Evolutionary conservation across 2,888 invertebrate genomes (phyloP).

Genomic region (Philhelius pedissequus): DNA sequence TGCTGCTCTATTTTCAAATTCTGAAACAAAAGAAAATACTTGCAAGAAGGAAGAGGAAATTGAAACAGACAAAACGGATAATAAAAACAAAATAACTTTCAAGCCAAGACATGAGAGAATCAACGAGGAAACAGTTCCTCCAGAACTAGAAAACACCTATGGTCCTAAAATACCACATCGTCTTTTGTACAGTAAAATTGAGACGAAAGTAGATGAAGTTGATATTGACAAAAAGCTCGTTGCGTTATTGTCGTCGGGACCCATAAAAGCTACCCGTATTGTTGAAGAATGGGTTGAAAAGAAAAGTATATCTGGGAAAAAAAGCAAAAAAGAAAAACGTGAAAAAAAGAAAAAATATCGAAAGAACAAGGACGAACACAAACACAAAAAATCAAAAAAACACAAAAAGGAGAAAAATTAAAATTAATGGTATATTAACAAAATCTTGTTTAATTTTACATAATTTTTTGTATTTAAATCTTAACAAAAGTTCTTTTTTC

Average conservation of each 20-base stretch:
- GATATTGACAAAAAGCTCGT: constrained; percentile 72
- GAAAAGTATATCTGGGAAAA: constrained; percentile 42
- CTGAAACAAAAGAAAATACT: not conserved
- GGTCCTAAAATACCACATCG: constrained; percentile 73
- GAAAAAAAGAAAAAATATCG: constrained; percentile 46
- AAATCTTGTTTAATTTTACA: not conserved
- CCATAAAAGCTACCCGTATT: not conserved
- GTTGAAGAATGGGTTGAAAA: constrained; percentile 73
- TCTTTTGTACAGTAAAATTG: constrained; percentile 38
- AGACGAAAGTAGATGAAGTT: constrained; percentile 44
- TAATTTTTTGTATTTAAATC: no score
- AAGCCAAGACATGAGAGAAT: constrained; percentile 71
- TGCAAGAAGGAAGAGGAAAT: constrained; percentile 2
- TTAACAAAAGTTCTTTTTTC: no score
- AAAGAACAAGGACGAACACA: constrained; percentile 50
- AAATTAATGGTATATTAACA: not conserved
- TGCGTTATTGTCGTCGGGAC: constrained; percentile 67
- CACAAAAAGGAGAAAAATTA: constrained; percentile 61
- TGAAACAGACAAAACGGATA: not conserved
- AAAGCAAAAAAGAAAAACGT: constrained; percentile 31
- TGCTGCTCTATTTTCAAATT: constrained; percentile 73
- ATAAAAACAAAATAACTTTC: constrained; percentile 70
- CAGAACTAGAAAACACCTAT: constrained; percentile 69
- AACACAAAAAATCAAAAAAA: constrained; percentile 69
- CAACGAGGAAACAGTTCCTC: constrained; percentile 9